Base-by-base conservation (phyloP, 2,888 invertebrate species). In the Pammene fasciana region DNA sequence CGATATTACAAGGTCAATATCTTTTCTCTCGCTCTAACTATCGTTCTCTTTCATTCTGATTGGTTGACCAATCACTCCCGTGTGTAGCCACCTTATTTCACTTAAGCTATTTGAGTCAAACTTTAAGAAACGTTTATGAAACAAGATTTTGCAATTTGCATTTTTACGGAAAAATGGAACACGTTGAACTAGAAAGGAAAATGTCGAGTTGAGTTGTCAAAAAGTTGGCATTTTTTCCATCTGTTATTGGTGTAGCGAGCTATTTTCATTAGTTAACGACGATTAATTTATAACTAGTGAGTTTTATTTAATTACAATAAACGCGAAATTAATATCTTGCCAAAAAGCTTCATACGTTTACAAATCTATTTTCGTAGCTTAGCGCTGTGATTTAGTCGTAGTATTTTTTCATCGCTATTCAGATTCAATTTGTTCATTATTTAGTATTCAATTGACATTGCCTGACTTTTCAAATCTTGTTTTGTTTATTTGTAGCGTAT, bases 201-300 rank as follows among this genome's bases (percentile, higher is more conserved):
- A 65, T 64, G 57, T 59, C 45, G 70, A 75, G 81, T 75, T 79
- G 82, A 79, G 85, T 87, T 88, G 89, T 89, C 89, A 89, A 87
- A 87, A 87, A 85, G 86, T 89, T 90, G 90, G 88, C 90, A 87
- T 82, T 79, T 78, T 78, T 78, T 85, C 89, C 88, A 88, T 89
- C 89, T 90, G 87, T 88, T 89, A 81, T 75, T 77, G 73, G 80
- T 82, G 82, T 61, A 65, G 60, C 60, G 50, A 67, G 71, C 83
- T 86, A 87, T 86, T 88, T 87, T 86, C 75, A 79, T 78, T 75
- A 73, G 72, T 64, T 60, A 38, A 65, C 72, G 59, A 72, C 70
- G 67, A 70, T 65, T 48, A 68, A 70, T 72, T 72, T 64, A 71
- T 59, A 61, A 68, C 72, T 56, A 67, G 68, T 68, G 68, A 68